phyloP scores from a whole-genome alignment of 2,113 vertebrate genomes.

The Oophaga pumilio region DNA sequence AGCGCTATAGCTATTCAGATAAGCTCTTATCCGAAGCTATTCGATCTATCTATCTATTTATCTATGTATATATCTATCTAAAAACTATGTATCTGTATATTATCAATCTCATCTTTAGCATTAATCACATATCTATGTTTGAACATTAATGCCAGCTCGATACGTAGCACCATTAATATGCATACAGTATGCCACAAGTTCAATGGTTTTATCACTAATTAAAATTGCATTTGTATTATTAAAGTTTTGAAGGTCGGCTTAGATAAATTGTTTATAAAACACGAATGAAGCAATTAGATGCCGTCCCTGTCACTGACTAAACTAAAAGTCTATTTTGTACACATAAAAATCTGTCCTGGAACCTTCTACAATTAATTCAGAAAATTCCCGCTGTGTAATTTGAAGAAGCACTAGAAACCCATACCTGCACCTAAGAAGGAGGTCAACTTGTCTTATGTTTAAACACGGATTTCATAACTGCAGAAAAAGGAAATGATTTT shows the following conservation, averaged over 20 bases:
- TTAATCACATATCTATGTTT: too few relatives aligned
- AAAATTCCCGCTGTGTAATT: constrained; percentile 27
- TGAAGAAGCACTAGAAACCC: constrained; percentile 1
- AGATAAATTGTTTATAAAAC: constrained; percentile 2
- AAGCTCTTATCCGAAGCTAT: too few relatives aligned
- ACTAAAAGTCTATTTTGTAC: background rate
- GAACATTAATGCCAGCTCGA: too few relatives aligned
- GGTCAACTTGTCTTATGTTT: constrained; percentile 35
- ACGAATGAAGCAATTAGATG: constrained; percentile 8
- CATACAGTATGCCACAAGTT: background rate
- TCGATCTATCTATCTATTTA: background rate
- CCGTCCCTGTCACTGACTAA: background rate
- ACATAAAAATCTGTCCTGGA: constrained; percentile 36
- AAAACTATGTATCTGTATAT: too few relatives aligned
- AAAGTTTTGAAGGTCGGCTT: background rate
- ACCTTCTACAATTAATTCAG: constrained; percentile 34
- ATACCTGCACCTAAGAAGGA: background rate
- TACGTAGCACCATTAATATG: background rate
- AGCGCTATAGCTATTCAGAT: too few relatives aligned
- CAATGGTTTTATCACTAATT: background rate
- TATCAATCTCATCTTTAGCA: too few relatives aligned
- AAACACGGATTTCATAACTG: constrained; percentile 45
- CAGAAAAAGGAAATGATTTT: constrained; percentile 38
- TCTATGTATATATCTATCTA: background rate
- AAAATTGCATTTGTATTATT: background rate